phyloP scores from a whole-genome alignment of 2,888 invertebrate species.

The Chromoteleia sp. region DNA sequence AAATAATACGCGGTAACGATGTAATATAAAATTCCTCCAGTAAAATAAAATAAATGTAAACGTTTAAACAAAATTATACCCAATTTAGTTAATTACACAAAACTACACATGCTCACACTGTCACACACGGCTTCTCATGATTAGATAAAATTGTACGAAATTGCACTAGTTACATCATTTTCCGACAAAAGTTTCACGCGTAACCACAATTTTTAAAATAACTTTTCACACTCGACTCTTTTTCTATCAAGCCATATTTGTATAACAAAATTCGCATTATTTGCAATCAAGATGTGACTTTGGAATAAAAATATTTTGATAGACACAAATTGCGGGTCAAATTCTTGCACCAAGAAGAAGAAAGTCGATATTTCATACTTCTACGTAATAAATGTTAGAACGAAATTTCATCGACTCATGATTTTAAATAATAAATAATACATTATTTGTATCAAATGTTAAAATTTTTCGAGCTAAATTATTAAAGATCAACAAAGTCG shows the following conservation, averaged over 20 bases:
- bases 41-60: too few relatives aligned
- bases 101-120: neutral
- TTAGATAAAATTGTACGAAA: constrained; percentile 27
- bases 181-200: constrained; percentile 8
- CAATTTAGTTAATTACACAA: too few relatives aligned
- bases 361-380: constrained; percentile 29
- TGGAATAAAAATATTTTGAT: constrained; percentile 4
- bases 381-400: constrained; percentile 2
- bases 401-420: neutral
- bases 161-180: constrained; percentile 10
- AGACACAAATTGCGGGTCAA: constrained; percentile 29
- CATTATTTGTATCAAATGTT: too few relatives aligned
- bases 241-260: constrained; percentile 21
- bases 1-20: too few relatives aligned
- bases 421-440: too few relatives aligned
- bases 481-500: too few relatives aligned
- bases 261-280: constrained; percentile 7
- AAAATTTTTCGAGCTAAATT: too few relatives aligned
- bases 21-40: too few relatives aligned
- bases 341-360: constrained; percentile 23
- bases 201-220: constrained; percentile 23
- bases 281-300: constrained; percentile 6
- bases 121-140: neutral
- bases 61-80: too few relatives aligned
- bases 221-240: constrained; percentile 5